Evolutionary conservation across 2,797 vertebrate species (phyloP), one percentile per base, ranked within the genome.

Genomic region (Arvicola amphibius): DNA sequence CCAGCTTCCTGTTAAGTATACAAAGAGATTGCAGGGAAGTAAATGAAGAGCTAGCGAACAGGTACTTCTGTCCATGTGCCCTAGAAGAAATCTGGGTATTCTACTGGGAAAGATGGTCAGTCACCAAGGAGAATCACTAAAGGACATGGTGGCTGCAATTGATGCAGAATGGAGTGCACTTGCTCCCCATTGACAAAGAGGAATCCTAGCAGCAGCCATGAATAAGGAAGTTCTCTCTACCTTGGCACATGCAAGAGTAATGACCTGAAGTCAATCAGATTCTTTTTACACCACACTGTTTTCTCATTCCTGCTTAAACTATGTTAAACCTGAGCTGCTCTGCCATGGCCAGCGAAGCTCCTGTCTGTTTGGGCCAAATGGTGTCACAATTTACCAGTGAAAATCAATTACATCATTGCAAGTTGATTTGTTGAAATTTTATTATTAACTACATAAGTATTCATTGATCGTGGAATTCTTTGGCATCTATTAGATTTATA

Each of bases 361-460:
- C n/a, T 71, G 21, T 61, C 91, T 59, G 9, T 94, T 51, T 92
- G 37, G 71, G 73, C 53, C 37, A 29, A 63, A 84, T 48, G 19
- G 73, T 85, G 17, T 88, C 43, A 65, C 10, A 2, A 76, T 53
- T 94, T 56, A 77, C 69, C 80, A 53, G 8, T 65, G 79, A 76
- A 56, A 93, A 59, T 63, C 73, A 63, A 34, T 92, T 96, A 80
- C 32, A 93, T 76, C 53, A 14, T 43, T 91, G 83, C 87, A 93
- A 83, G 13, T 92, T 65, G 76, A 53, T 73, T 77, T 88, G 61
- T 88, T 96, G 29, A 88, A 53, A 43, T 88, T 37, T 78, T 78
- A 14, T 71, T 78, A 46, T 92, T 74, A 73, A 84, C 67, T 91
- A 80, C 23, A 59, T 32, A 90, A 76, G 19, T 34, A 16, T 14